These are phyloP conservation scores for Hylia prasina DNA, from an alignment of 2,113 vertebrate genomes.

Conservation along the genomic window DNA sequence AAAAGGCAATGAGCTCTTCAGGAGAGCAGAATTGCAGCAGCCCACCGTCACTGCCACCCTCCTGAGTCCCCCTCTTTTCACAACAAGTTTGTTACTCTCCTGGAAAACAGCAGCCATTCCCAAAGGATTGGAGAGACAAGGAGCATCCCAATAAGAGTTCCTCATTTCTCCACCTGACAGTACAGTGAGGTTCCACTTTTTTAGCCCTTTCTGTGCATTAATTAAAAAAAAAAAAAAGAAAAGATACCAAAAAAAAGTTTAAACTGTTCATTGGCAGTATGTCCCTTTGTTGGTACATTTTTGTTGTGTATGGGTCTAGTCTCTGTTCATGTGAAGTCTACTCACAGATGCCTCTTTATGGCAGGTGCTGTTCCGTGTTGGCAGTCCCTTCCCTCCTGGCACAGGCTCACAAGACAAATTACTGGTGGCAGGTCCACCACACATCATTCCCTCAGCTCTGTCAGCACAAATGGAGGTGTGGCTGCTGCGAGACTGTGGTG, in stretches of 20 bases:
- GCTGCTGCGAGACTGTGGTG: neutral
- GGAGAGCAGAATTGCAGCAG: conserved; percentile 1
- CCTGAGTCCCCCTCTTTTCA: conserved; percentile 23
- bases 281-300: conserved; percentile 48
- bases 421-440: neutral
- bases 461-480: neutral
- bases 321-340: neutral
- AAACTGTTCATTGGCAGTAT: conserved; percentile 5
- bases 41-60: conserved; percentile 10
- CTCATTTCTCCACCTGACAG: conserved; percentile 24
- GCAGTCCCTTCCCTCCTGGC: neutral
- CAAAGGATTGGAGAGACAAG: neutral
- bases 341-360: neutral
- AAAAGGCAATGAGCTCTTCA: conserved; percentile 4
- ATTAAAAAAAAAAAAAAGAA: neutral
- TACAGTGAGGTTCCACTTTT: conserved; percentile 49
- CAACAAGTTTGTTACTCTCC: neutral
- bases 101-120: neutral
- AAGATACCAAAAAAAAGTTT: neutral
- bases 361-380: conserved; percentile 13
- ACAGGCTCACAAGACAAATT: neutral
- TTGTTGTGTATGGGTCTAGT: conserved; percentile 11
- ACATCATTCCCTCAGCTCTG: neutral
- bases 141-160: neutral
- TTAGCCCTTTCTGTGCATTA: conserved; percentile 71